Evolutionary conservation across 2,888 invertebrate genomes (phyloP).

Genomic region (Temnothorax unifasciatus): DNA sequence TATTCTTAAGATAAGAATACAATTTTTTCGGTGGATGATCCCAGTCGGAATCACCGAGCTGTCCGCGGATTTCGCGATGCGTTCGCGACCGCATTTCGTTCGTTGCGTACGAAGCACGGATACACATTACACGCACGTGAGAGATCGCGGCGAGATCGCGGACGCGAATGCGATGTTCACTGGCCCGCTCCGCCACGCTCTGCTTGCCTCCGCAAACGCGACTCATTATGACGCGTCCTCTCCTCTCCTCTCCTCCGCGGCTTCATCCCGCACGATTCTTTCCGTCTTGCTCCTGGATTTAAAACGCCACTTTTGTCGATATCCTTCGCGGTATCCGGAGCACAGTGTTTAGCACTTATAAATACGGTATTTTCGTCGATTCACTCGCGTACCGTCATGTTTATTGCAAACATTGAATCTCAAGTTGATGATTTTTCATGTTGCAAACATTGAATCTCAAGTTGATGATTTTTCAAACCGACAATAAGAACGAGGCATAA

Average conservation of each 20-base stretch:
- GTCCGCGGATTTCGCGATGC: slow-evolving; percentile 17
- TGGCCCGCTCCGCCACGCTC: slow-evolving; percentile 82
- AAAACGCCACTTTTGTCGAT: slow-evolving; percentile 23
- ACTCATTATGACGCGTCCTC: slow-evolving; percentile 76
- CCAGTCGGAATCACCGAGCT: neutral
- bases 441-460: neutral
- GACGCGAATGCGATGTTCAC: slow-evolving; percentile 79
- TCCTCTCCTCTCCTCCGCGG: slow-evolving; percentile 43
- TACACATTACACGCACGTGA: neutral
- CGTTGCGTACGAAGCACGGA: slow-evolving; percentile 20
- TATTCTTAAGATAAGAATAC: too few species aligned
- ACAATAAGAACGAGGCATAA: neutral
- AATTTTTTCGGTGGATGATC: too few species aligned
- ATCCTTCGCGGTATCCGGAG: slow-evolving; percentile 2
- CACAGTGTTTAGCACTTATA: neutral
- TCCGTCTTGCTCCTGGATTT: slow-evolving; percentile 6
- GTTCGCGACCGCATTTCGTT: slow-evolving; percentile 56
- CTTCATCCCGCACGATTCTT: slow-evolving; percentile 1
- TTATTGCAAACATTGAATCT: neutral
- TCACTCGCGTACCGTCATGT: neutral
- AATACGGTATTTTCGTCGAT: neutral
- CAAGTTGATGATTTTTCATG: too few species aligned
- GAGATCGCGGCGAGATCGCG: slow-evolving; percentile 72
- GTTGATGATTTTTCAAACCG: neutral
- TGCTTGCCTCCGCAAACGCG: slow-evolving; percentile 81